Evolutionary conservation across 2,888 invertebrate genomes (phyloP).

Genomic region (Resseliella maxima): DNA sequence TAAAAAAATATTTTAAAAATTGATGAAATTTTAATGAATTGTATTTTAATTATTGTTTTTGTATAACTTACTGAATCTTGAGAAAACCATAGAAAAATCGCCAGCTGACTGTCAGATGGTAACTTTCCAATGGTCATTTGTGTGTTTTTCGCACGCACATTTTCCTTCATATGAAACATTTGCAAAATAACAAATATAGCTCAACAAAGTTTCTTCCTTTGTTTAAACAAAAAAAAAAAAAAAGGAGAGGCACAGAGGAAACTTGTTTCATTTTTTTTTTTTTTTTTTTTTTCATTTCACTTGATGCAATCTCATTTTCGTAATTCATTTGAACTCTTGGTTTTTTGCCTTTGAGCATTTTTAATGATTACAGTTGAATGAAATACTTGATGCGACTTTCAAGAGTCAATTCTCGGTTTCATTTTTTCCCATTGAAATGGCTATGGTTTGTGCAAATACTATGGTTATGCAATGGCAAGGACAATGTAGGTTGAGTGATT

Average conservation of each 20-base stretch:
- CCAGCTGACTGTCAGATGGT: no score
- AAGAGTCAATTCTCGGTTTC: neutral
- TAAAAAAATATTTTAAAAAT: no score
- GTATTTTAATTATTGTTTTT: no score
- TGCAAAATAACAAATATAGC: no score
- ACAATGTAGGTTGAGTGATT: slow-evolving; percentile 4
- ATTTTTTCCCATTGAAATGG: neutral
- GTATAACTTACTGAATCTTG: no score
- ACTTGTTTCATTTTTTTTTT: neutral
- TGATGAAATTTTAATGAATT: no score
- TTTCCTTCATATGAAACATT: no score
- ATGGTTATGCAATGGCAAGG: neutral
- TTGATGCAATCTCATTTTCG: slow-evolving; percentile 7
- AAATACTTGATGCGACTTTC: neutral
- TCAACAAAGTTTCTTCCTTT: neutral
- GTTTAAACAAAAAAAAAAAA: neutral
- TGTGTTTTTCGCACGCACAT: no score
- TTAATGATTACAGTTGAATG: slow-evolving; percentile 9
- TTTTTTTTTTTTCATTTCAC: neutral
- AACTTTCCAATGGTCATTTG: no score
- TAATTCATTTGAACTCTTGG: neutral
- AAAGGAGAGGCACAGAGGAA: neutral
- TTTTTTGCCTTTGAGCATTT: slow-evolving; percentile 1
- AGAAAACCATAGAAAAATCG: no score
- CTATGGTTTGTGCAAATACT: neutral